Base-by-base conservation (phyloP, 2,888 invertebrate genomes). In the Pantelozetes paolii region DNA sequence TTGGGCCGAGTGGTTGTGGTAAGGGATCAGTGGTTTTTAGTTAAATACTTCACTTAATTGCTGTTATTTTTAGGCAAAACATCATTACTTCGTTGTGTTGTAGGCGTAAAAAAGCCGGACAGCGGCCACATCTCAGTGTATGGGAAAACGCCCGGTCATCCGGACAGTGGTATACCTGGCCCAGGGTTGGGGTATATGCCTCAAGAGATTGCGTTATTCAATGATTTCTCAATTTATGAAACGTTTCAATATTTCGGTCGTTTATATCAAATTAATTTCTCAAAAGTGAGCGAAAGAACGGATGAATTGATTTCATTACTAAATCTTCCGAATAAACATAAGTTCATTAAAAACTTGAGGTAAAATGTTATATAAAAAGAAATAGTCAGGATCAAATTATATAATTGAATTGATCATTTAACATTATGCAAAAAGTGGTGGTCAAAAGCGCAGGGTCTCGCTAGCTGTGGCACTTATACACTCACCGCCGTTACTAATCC, bases 181-280 rank as follows among this genome's bases (percentile, higher is more conserved):
- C 91, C 91, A 81, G 87, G 92, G 36, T 93, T 96, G 18, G 96
- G 96, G 71, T 96, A 95, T 84, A 96, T 96, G 96, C 96, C 96
- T 0, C 91, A 91, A 76, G 76, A 78, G 71, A 26, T 78, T 57
- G 78, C 77, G 40, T 50, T 78, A 18, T 78, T 76, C 71, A 74
- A 71, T 8, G 77, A 78, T 42, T 81, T 84, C 74, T 81, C 82
- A 6, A 82, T 83, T 3, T 78, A 78, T 15, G 83, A 84, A 75
- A 83, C 83, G 1, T 76, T 84, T 57, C 78, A 76, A 40, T 83
- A 82, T 77, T 83, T 83, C 78, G 83, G 83, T 0, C 76, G 81
- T 1, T 76, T 84, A 11, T 81, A 82, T 76, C 79, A 81, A 13
- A 82, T 83, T 81, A 70, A 75, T 0, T 23, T 11, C 1, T 50